Evolutionary conservation across 2,797 vertebrate species (phyloP), one percentile per base, ranked within the genome.

Genomic region (Acanthurus leucopareius): DNA sequence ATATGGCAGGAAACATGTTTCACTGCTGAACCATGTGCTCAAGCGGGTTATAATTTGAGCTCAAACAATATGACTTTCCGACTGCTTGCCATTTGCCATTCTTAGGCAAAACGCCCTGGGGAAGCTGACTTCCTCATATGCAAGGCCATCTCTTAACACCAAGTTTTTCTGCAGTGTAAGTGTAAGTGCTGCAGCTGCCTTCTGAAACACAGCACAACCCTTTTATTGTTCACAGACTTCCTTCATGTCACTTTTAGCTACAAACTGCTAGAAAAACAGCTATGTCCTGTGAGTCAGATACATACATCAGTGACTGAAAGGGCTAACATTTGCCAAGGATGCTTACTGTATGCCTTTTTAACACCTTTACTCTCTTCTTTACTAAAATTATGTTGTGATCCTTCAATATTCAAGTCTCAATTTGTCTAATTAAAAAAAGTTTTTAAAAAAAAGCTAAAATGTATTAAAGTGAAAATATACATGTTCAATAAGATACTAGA

Each of bases 111-210:
- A 60, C 6, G 20, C 80, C 63, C 72, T 59, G 62, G 74, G 92
- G 90, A 88, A 73, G 74, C 47, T 2, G 3, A 89, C 91, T 91
- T 94, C 90, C 92, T 92, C 77, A 77, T 67, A 57, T 45, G 76
- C 85, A 82, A 80, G 35, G 62, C 0, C 35, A 1, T 87, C 86
- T 79, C 65, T 91, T 82, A 93, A 77, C 88, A 74, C 79, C 28
- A 15, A 2, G 3, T 25, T 65, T 62, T 73, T 62, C 38, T 79
- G 7, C 10, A 9, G 52, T 10, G 9, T 32, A 49, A 64, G 44
- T 79, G 65, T 59, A 61, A 56, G 53, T n/a, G 25, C 14, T 54
- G 65, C 87, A 86, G 81, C 81, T 90, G 88, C 54, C 44, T 74
- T 75, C 17, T 79, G 40, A 80, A 72, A 88, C 61, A 70, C 38